phyloP scores from a whole-genome alignment of 1,140 invertebrate species.

The Oryzaephilus surinamensis region DNA sequence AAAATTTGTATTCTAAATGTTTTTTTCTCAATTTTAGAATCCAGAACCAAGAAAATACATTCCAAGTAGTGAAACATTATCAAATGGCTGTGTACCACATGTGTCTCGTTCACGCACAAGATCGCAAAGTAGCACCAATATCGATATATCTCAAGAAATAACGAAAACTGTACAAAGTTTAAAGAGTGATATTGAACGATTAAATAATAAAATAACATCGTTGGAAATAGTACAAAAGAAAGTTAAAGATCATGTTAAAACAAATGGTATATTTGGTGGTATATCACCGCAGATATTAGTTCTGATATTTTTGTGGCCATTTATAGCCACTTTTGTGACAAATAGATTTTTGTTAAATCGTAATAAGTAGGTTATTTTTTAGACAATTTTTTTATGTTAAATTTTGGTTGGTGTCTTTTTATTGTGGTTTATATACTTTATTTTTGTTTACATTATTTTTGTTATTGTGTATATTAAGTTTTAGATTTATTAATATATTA shows the following conservation, averaged over 20 bases:
- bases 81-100: conserved; percentile 19
- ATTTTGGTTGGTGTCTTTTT: no score
- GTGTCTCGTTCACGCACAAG: conserved; percentile 22
- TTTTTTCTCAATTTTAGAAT: conserved; percentile 15
- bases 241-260: conserved; percentile 2
- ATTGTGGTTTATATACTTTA: no score
- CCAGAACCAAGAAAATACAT: conserved; percentile 20
- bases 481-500: no score
- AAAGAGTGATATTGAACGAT: conserved; percentile 36
- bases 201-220: conserved; percentile 34
- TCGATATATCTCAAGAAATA: conserved; percentile 36
- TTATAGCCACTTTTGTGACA: conserved; percentile 41
- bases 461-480: no score
- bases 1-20: not conserved
- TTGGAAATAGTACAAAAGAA: conserved; percentile 26
- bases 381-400: no score
- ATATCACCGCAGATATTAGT: conserved; percentile 43
- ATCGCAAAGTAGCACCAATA: conserved; percentile 14
- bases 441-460: no score
- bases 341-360: conserved; percentile 18
- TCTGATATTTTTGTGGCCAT: conserved; percentile 49
- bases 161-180: conserved; percentile 35
- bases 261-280: conserved; percentile 15
- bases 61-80: conserved; percentile 6
- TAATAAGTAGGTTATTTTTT: no score